These are phyloP conservation scores for Plectus sambesii DNA, from an alignment of 1,140 invertebrate genomes.

Conservation along the genomic window DNA sequence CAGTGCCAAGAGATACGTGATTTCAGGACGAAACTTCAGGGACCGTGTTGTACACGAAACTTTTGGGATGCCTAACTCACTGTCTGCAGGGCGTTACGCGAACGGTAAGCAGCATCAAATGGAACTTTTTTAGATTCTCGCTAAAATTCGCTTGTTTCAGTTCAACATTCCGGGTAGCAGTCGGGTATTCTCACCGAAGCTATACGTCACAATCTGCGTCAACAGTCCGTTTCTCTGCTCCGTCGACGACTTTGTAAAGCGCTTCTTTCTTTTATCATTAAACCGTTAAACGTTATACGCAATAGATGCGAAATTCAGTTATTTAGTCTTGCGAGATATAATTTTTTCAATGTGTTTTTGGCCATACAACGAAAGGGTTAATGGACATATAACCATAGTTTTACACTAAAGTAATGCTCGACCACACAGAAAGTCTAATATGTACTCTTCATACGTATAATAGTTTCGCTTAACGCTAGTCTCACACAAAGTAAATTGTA, in stretches of 20 bases:
- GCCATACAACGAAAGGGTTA: no score
- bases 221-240: conserved; percentile 64
- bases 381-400: no score
- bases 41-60: conserved; percentile 60
- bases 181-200: conserved; percentile 57
- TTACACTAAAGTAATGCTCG: no score
- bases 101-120: conserved; percentile 53
- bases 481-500: no score
- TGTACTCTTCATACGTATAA: no score
- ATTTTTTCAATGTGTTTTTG: no score
- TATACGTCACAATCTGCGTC: conserved; percentile 66
- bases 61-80: conserved; percentile 55
- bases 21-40: conserved; percentile 56
- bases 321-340: no score
- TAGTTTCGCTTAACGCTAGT: no score
- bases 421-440: no score
- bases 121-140: conserved; percentile 4
- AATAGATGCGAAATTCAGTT: no score
- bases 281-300: conserved; percentile 15
- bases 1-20: conserved; percentile 14
- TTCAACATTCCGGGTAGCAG: conserved; percentile 61
- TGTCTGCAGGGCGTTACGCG: conserved; percentile 57
- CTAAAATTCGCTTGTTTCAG: conserved; percentile 48
- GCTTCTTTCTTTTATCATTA: conserved; percentile 15
- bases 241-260: conserved; percentile 58